Percentiles rank a stretch among this genome's conserved stretches.
These are phyloP conservation scores for Takifugu ocellatus DNA, from an alignment of 2,797 vertebrate species.

Conservation along the genomic window DNA sequence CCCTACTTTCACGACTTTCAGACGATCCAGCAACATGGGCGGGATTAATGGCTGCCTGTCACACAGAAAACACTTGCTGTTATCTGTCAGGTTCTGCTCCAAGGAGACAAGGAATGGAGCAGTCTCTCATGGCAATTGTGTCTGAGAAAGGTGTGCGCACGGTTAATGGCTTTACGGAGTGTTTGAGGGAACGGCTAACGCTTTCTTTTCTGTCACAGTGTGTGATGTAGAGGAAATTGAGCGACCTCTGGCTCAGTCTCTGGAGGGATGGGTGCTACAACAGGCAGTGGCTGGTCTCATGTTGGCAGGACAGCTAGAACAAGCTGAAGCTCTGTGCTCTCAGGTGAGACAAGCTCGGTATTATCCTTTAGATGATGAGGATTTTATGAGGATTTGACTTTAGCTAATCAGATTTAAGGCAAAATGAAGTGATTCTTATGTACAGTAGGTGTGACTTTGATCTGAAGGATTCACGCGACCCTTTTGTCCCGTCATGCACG, in stretches of 20 bases:
- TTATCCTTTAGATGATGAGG: neutral
- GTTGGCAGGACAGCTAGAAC: slow-evolving; percentile 77
- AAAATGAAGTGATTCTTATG: too few species aligned
- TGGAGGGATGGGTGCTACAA: slow-evolving; percentile 88
- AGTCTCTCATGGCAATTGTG: slow-evolving; percentile 80
- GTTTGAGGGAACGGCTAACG: neutral
- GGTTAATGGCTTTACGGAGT: neutral
- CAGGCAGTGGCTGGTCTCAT: slow-evolving; percentile 86
- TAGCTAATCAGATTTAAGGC: too few species aligned
- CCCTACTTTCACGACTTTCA: slow-evolving; percentile 42
- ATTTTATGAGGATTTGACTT: too few species aligned
- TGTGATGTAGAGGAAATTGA: slow-evolving; percentile 70
- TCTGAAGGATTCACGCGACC: too few species aligned
- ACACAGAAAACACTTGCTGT: slow-evolving; percentile 83
- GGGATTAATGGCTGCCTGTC: slow-evolving; percentile 90
- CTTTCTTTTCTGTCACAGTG: slow-evolving; percentile 68
- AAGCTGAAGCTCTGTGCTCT: slow-evolving; percentile 88
- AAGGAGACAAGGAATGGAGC: slow-evolving; percentile 71
- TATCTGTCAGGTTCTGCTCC: slow-evolving; percentile 75
- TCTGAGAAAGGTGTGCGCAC: slow-evolving; percentile 81
- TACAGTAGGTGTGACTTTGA: too few species aligned
- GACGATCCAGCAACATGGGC: slow-evolving; percentile 92
- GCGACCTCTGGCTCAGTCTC: slow-evolving; percentile 69
- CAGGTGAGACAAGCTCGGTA: slow-evolving; percentile 74
- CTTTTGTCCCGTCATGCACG: too few species aligned